Evolutionary conservation across 2,113 vertebrate genomes (phyloP).

Genomic region (Tychaedon coryphoeus): DNA sequence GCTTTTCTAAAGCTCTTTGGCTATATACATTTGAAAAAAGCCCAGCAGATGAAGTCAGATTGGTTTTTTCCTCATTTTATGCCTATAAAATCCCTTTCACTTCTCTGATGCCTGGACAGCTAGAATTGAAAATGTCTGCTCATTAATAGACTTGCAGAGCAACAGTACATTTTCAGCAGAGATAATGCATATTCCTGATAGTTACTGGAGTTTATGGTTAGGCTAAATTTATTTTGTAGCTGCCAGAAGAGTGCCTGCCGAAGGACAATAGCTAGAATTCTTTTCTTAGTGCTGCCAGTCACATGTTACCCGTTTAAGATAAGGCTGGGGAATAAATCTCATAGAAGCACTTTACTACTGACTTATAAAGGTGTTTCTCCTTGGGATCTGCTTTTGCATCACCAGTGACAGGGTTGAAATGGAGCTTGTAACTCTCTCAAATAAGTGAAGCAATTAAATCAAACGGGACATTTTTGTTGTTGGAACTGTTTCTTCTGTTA

Average conservation of each 20-base stretch:
- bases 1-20: constrained; percentile 48
- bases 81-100: neutral
- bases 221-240: neutral
- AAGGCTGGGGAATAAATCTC: neutral
- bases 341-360: neutral
- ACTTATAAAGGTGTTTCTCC: neutral
- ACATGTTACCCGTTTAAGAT: neutral
- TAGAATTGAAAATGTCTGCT: neutral
- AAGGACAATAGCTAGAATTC: constrained; percentile 3
- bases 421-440: neutral
- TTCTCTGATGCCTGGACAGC: neutral
- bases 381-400: neutral
- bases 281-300: neutral
- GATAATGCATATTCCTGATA: neutral
- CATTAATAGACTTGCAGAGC: neutral
- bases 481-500: neutral
- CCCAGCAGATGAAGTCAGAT: neutral
- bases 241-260: neutral
- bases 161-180: neutral
- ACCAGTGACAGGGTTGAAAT: neutral
- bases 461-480: neutral
- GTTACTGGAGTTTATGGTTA: neutral
- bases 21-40: constrained; percentile 13
- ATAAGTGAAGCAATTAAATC: neutral
- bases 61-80: constrained; percentile 6